Evolutionary conservation across 1,140 invertebrate species (phyloP).

Genomic region (Drosophila elegans): DNA sequence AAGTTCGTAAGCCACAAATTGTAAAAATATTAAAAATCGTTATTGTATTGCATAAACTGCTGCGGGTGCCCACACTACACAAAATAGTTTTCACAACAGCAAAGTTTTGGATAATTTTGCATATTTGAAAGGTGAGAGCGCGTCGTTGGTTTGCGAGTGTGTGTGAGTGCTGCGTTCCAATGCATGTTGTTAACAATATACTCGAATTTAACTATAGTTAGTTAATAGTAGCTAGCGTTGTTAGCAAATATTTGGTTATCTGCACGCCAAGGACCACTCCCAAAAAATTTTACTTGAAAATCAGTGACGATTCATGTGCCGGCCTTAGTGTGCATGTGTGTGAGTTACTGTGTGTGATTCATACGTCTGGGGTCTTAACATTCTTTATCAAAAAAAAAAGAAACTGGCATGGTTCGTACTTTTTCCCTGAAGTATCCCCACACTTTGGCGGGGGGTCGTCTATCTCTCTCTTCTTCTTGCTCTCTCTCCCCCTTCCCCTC

Average conservation of each 20-base stretch:
- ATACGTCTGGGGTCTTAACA: slow-evolving; percentile 49
- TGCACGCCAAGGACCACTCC: slow-evolving; percentile 52
- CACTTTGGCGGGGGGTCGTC: slow-evolving; percentile 67
- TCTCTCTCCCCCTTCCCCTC: neutral
- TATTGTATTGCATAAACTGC: neutral
- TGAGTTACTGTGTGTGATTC: slow-evolving; percentile 64
- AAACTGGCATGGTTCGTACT: slow-evolving; percentile 49
- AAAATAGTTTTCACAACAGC: neutral
- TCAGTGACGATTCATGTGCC: slow-evolving; percentile 58
- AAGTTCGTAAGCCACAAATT: slow-evolving; percentile 15
- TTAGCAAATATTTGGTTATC: slow-evolving; percentile 39
- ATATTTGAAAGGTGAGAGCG: slow-evolving; percentile 59
- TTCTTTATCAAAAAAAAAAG: slow-evolving; percentile 59
- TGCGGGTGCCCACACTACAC: slow-evolving; percentile 2
- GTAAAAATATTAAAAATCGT: slow-evolving; percentile 10
- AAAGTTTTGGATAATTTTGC: slow-evolving; percentile 2
- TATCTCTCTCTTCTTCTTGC: neutral
- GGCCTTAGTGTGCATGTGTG: slow-evolving; percentile 40
- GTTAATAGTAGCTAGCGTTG: slow-evolving; percentile 3
- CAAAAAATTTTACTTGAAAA: slow-evolving; percentile 49
- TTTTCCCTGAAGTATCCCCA: slow-evolving; percentile 67
- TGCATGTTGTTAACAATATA: slow-evolving; percentile 23
- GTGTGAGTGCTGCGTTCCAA: slow-evolving; percentile 22
- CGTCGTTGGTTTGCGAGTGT: slow-evolving; percentile 9
- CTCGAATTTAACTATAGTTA: slow-evolving; percentile 1